Percentiles rank a stretch among this genome's conserved stretches.
Conservation (phyloP, 2,888 invertebrate species). For the Drosophila differens region DNA sequence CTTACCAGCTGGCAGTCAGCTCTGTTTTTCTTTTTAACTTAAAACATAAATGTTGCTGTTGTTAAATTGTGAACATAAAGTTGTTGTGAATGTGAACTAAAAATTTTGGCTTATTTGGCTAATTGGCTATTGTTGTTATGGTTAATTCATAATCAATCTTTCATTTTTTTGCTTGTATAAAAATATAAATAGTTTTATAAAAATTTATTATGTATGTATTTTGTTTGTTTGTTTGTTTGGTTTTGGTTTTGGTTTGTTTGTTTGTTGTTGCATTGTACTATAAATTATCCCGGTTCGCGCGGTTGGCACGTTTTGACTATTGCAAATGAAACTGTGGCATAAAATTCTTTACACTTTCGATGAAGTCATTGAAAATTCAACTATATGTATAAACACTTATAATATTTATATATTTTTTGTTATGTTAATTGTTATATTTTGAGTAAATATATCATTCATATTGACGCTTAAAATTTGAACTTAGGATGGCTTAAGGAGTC, state of each 20-base stretch:
- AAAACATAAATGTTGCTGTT: conserved; percentile 73
- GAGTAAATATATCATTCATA: conserved; percentile 58
- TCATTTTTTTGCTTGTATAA: conserved; percentile 82
- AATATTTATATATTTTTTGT: conserved; percentile 63
- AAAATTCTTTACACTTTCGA: conserved; percentile 45
- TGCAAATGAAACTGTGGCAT: conserved; percentile 85
- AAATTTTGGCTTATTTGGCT: conserved; percentile 74
- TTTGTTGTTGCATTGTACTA: conserved; percentile 84
- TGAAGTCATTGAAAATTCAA: conserved; percentile 63
- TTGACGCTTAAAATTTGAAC: conserved; percentile 69
- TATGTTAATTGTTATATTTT: conserved; percentile 52
- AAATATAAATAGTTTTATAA: conserved; percentile 84
- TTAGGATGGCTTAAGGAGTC: conserved; percentile 76
- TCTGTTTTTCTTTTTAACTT: conserved; percentile 41
- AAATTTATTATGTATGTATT: conserved; percentile 73
- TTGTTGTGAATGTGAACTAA: conserved; percentile 47
- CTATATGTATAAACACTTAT: conserved; percentile 66
- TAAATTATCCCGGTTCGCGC: conserved; percentile 86
- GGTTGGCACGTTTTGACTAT: conserved; percentile 81
- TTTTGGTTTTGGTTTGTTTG: conserved; percentile 64
- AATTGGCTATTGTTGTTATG: conserved; percentile 71
- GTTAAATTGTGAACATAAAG: conserved; percentile 64
- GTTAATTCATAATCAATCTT: conserved; percentile 42
- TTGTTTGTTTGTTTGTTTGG: conserved; percentile 56
- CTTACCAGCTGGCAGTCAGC: conserved; percentile 37